phyloP scores from a whole-genome alignment of 2,113 vertebrate genomes.

The Chloropsis cyanopogon region DNA sequence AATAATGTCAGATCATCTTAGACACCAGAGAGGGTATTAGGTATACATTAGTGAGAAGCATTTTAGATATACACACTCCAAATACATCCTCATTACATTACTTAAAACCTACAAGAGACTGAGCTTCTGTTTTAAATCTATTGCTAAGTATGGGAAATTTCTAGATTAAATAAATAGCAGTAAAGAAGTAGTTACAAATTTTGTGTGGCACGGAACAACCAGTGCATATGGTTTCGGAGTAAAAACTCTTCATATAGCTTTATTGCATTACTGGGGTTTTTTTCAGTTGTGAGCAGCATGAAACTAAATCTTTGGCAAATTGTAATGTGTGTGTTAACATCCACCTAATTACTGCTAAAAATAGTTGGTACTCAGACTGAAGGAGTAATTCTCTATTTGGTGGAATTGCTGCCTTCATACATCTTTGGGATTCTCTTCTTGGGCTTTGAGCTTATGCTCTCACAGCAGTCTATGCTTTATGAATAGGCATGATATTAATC shows the following conservation, averaged over 20 bases:
- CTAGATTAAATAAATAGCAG: neutral
- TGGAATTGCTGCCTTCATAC: neutral
- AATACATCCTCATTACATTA: neutral
- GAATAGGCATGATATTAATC: neutral
- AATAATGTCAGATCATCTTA: neutral
- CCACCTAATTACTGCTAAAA: neutral
- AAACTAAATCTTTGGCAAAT: neutral
- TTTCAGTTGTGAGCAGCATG: neutral
- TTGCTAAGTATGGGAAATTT: neutral
- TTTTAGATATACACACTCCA: neutral
- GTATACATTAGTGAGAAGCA: neutral
- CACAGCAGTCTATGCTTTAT: neutral
- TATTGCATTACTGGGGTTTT: neutral
- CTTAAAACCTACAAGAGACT: neutral
- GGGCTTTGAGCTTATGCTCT: neutral
- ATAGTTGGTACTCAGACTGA: neutral
- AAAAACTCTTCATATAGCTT: neutral
- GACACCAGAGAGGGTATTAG: neutral
- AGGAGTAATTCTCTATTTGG: neutral
- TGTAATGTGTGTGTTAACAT: neutral
- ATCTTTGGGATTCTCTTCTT: neutral
- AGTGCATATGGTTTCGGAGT: neutral
- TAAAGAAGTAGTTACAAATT: neutral
- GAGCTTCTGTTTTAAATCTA: neutral
- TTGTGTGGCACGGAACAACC: neutral